phyloP scores from a whole-genome alignment of 1,140 invertebrate species.

The Bombus difficillimus region DNA sequence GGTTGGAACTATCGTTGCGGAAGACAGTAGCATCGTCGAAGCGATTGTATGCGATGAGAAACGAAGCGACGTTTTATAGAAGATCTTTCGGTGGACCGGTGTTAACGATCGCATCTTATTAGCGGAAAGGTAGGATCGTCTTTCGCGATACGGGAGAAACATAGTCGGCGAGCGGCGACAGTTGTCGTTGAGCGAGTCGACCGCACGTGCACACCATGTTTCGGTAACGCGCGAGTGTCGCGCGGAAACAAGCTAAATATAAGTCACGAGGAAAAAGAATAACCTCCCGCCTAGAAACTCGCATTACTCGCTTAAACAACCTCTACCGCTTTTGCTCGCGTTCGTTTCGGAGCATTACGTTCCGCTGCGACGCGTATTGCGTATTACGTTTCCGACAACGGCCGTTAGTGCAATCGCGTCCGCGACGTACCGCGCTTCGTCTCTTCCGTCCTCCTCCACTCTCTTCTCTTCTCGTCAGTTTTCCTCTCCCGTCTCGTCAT shows the following conservation, averaged over 20 bases:
- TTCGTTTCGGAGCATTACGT: slow-evolving; percentile 43
- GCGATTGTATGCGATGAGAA: too few relatives aligned
- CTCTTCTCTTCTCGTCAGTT: not conserved
- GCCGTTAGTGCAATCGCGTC: not conserved
- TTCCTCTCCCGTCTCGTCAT: not conserved
- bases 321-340: slow-evolving; percentile 24
- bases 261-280: slow-evolving; percentile 66
- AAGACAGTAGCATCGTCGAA: too few relatives aligned
- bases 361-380: not conserved
- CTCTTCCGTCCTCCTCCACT: not conserved
- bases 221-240: slow-evolving; percentile 41
- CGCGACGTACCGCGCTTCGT: not conserved
- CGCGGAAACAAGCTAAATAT: slow-evolving; percentile 66
- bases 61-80: too few relatives aligned
- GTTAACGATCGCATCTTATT: too few relatives aligned
- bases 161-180: not conserved
- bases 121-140: too few relatives aligned
- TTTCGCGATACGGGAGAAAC: not conserved
- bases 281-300: slow-evolving; percentile 67
- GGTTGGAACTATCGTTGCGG: too few relatives aligned
- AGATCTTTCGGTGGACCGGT: too few relatives aligned
- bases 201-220: slow-evolving; percentile 46
- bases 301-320: slow-evolving; percentile 37
- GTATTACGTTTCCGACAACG: slow-evolving; percentile 14
- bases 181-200: not conserved